Evolutionary conservation across 2,797 vertebrate genomes (phyloP).

Genomic region (Liparis tanakae): DNA sequence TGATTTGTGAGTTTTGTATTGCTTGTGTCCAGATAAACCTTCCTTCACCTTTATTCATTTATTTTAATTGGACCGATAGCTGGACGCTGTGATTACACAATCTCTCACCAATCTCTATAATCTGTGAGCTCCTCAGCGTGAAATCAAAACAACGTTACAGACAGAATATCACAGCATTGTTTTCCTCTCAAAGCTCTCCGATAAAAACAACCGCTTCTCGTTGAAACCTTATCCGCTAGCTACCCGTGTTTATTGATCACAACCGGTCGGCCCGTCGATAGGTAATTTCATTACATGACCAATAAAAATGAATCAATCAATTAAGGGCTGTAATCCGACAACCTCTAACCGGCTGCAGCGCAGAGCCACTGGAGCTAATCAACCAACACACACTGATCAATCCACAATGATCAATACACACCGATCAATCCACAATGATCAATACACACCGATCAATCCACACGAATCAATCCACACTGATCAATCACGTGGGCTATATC

Average conservation of each 20-base stretch:
- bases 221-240: constrained; percentile 56
- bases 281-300: constrained; percentile 73
- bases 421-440: no score
- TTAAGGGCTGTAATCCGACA: constrained; percentile 74
- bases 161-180: neutral
- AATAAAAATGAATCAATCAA: constrained; percentile 79
- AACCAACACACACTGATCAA: constrained; percentile 59
- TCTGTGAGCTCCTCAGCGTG: neutral
- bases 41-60: neutral
- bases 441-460: no score
- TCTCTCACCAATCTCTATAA: neutral
- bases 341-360: constrained; percentile 61
- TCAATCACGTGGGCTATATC: no score
- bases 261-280: constrained; percentile 67
- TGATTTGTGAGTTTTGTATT: neutral
- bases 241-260: constrained; percentile 70
- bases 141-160: neutral
- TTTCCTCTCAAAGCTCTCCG: neutral
- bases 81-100: neutral
- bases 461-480: no score
- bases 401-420: no score
- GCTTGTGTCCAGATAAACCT: neutral
- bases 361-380: constrained; percentile 68
- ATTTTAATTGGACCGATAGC: neutral
- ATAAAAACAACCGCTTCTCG: constrained; percentile 28